phyloP scores from a whole-genome alignment of 2,888 invertebrate genomes.

The Hirudinaria manillensis region DNA sequence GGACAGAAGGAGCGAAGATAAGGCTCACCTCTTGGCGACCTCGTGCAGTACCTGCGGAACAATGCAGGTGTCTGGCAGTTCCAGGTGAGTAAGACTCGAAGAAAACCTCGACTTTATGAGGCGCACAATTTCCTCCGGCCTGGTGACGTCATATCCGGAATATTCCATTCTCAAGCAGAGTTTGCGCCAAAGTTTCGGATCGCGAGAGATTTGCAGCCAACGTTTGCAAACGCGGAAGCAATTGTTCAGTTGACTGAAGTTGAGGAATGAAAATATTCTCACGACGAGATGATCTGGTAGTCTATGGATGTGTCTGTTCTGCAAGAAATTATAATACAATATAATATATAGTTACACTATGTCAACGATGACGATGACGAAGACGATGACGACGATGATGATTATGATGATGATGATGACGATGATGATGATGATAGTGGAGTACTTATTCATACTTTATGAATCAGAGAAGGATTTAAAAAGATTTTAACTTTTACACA shows the following conservation, averaged over 20 bases:
- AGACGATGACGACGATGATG: too few species aligned
- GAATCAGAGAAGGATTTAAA: too few species aligned
- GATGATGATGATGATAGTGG: too few species aligned
- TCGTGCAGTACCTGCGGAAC: constrained; percentile 94
- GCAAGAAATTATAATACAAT: background rate
- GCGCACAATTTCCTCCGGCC: constrained; percentile 78
- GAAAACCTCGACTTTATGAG: constrained; percentile 64
- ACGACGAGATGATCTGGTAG: constrained; percentile 92
- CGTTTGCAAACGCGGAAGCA: constrained; percentile 87
- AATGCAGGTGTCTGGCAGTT: constrained; percentile 84
- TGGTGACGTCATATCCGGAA: constrained; percentile 74
- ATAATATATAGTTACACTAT: background rate
- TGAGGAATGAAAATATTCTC: constrained; percentile 85
- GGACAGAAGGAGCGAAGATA: too few species aligned
- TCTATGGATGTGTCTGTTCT: constrained; percentile 42
- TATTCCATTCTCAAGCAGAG: constrained; percentile 93
- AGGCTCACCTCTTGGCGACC: constrained; percentile 64
- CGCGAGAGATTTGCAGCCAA: constrained; percentile 92
- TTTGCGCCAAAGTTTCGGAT: constrained; percentile 86
- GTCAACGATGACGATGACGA: too few species aligned
- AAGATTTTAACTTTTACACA: too few species aligned
- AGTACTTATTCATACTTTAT: too few species aligned
- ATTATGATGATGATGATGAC: too few species aligned
- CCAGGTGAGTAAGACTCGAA: constrained; percentile 47
- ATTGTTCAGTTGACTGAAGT: constrained; percentile 85